These are phyloP conservation scores for Drosophila niveifrons DNA, from an alignment of 2,888 invertebrate species.

Conservation along the genomic window DNA sequence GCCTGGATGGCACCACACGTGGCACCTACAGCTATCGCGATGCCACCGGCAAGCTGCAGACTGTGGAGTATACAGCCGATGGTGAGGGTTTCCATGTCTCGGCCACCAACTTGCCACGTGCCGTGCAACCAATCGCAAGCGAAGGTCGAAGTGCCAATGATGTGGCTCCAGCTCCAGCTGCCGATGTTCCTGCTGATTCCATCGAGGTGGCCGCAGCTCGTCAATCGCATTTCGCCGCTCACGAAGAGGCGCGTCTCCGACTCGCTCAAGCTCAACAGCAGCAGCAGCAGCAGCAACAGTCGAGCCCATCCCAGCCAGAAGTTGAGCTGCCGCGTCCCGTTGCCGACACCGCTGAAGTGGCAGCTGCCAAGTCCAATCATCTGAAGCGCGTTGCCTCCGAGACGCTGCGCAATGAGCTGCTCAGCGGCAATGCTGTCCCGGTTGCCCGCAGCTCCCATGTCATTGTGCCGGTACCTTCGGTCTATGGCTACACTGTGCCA, in stretches of 20 bases:
- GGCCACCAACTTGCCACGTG: conserved; percentile 87
- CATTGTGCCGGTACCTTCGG: conserved; percentile 51
- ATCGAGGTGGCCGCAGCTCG: conserved; percentile 77
- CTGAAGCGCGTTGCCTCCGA: conserved; percentile 73
- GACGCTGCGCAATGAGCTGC: conserved; percentile 66
- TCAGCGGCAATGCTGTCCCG: conserved; percentile 35
- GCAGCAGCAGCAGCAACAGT: conserved; percentile 32
- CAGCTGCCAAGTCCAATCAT: conserved; percentile 74
- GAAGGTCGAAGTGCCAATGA: conserved; percentile 28
- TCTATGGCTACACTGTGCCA: conserved; percentile 62
- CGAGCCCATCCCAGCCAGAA: conserved; percentile 51
- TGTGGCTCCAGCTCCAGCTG: conserved; percentile 13
- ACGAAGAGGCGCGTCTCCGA: conserved; percentile 77
- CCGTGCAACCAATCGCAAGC: conserved; percentile 39
- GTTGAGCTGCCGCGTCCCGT: conserved; percentile 74
- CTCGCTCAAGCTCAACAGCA: conserved; percentile 58
- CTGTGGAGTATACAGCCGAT: conserved; percentile 87
- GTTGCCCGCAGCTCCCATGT: conserved; percentile 55
- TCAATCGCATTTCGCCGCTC: conserved; percentile 73
- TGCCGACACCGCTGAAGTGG: conserved; percentile 85
- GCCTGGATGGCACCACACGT: conserved; percentile 87
- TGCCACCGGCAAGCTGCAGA: conserved; percentile 87
- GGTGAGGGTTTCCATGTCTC: conserved; percentile 88
- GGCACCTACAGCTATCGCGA: conserved; percentile 88
- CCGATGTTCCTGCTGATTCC: conserved; percentile 60